Conservation (phyloP, 1,140 invertebrate species). For the Manduca sexta region DNA sequence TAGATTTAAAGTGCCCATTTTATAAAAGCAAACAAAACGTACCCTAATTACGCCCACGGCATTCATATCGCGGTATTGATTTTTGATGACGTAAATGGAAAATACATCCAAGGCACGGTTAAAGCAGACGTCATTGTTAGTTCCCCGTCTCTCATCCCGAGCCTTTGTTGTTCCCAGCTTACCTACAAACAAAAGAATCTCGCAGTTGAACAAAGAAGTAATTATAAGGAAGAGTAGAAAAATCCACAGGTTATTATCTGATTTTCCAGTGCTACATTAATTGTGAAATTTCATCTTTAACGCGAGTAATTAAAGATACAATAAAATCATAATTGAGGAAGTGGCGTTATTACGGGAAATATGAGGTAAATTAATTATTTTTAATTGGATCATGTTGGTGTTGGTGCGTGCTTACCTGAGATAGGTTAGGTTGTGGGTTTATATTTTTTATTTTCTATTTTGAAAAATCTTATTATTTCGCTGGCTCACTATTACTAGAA, state of each 20-base stretch:
- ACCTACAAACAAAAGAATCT: constrained; percentile 56
- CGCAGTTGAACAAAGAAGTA: constrained; percentile 59
- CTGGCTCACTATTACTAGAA: too few species aligned
- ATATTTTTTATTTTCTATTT: too few species aligned
- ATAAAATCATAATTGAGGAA: too few species aligned
- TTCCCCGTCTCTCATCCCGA: constrained; percentile 36
- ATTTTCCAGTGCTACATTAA: constrained; percentile 14
- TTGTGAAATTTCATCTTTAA: constrained; percentile 1
- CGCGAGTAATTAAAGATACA: too few species aligned
- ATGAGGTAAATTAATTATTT: too few species aligned
- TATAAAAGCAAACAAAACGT: too few species aligned
- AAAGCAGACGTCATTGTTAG: constrained; percentile 63
- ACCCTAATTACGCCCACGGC: not conserved
- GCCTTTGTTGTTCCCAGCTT: constrained; percentile 57
- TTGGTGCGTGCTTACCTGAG: too few species aligned
- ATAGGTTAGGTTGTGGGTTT: too few species aligned
- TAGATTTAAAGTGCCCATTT: too few species aligned
- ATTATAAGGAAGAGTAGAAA: constrained; percentile 54
- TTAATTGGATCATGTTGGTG: too few species aligned
- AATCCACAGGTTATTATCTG: constrained; percentile 21
- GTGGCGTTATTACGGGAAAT: too few species aligned
- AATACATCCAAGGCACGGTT: constrained; percentile 29
- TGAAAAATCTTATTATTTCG: too few species aligned
- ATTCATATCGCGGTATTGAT: constrained; percentile 20
- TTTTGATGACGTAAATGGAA: constrained; percentile 38